Base-by-base conservation (phyloP, 2,888 invertebrate species). In the Tipula helvola region DNA sequence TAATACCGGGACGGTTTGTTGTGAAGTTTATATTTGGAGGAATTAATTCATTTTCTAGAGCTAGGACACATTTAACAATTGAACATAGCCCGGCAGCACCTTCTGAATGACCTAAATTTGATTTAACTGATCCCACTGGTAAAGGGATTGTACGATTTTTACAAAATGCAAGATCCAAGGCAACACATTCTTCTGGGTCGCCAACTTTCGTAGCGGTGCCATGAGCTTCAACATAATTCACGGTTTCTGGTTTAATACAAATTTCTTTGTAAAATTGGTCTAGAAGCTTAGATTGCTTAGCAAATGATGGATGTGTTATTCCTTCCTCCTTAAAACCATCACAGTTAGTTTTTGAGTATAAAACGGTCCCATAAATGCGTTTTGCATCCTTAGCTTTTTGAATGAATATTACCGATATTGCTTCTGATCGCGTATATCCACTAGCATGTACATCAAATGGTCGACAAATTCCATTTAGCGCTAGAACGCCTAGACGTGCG, bases 51-150 rank as follows among this genome's bases (percentile, higher is more conserved):
- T 94, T 94, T 89, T 97, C 96, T 93, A 97, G 96, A 0, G 96
- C 95, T 86, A 97, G 93, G 86, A 96, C 90, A 88, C 95, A 96
- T 93, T 98, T 98, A 0, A 95, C 94, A 87, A 98, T 90, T 0
- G 97, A 96, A 88, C 96, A 96, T 1, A 97, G 92, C 8, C 97
- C 96, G 4, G 96, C 96, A 1, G 95, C 94, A 0, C 98, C 96
- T 90, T 99, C 99, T 0, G 96, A 94, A 91, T 99, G 99, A 0
- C 99, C 99, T 90, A 98, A 93, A 91, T 98, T 99, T 0, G 98
- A 97, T 90, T 99, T 99, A 44, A 98, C 95, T 0, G 98, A 97
- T 1, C 98, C 98, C 87, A 99, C 96, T 86, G 94, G 91, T 0
- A 98, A 93, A 0, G 98, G 96, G 0, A 93, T 94, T 0, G 93